Evolutionary conservation across 2,797 vertebrate genomes (phyloP).

Genomic region (Pangasius larnaudii): DNA sequence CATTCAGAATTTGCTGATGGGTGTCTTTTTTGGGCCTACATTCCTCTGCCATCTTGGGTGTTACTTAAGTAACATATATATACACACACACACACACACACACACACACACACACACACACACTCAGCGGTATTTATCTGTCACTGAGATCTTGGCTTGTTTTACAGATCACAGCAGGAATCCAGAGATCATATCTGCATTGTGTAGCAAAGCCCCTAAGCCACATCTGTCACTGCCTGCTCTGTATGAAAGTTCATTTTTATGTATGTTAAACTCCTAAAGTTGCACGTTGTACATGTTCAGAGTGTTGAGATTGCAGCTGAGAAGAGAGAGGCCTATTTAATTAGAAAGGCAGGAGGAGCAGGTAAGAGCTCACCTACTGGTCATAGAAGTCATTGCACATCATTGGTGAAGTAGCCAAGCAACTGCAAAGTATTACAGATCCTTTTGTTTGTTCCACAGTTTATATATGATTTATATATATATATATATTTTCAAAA

Average conservation of each 20-base stretch:
- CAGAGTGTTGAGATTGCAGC: neutral
- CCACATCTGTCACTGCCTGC: neutral
- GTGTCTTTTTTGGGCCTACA: neutral
- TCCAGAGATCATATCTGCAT: neutral
- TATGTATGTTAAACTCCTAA: neutral
- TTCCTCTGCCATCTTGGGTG: slow-evolving; percentile 17
- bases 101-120: slow-evolving; percentile 4
- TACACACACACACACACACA: neutral
- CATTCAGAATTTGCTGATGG: neutral
- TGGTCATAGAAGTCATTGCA: slow-evolving; percentile 30
- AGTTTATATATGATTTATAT: neutral
- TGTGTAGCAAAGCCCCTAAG: slow-evolving; percentile 16
- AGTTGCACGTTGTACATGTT: neutral
- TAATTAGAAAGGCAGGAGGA: neutral
- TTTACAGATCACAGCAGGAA: neutral
- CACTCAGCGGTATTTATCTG: slow-evolving; percentile 16
- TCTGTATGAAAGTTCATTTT: neutral
- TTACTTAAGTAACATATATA: slow-evolving; percentile 29
- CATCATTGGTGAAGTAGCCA: neutral
- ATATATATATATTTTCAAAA: neutral
- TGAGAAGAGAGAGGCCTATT: slow-evolving; percentile 18
- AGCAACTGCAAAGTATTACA: neutral
- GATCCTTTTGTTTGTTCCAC: neutral
- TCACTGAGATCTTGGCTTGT: neutral
- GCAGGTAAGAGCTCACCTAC: slow-evolving; percentile 40